Evolutionary conservation across 2,797 vertebrate species (phyloP).

Genomic region (Austrolebias charrua): DNA sequence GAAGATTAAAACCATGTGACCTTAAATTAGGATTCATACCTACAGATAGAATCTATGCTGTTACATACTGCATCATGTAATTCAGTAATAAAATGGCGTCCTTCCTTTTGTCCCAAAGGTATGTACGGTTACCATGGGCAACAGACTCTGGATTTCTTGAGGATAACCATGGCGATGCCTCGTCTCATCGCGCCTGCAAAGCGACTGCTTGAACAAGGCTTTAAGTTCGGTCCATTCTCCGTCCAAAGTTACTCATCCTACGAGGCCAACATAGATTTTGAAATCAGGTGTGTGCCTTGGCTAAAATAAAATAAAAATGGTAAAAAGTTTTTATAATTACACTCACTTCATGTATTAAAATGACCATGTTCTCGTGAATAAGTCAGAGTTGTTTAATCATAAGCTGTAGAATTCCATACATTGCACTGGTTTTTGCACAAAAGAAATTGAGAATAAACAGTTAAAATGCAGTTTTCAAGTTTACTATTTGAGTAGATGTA

Average conservation of each 20-base stretch:
- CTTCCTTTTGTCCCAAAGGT: slow-evolving; percentile 56
- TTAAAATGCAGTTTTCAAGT: not conserved
- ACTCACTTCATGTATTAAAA: not conserved
- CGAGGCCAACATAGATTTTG: slow-evolving; percentile 93
- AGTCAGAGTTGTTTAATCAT: not conserved
- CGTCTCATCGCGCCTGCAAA: slow-evolving; percentile 89
- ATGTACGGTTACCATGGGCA: slow-evolving; percentile 92
- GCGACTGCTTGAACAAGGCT: slow-evolving; percentile 87
- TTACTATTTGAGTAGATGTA: not conserved
- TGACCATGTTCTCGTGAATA: not conserved
- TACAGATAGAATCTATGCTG: not conserved
- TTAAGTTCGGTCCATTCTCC: slow-evolving; percentile 80
- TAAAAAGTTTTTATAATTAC: not conserved
- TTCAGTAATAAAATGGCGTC: not conserved
- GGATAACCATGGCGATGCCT: slow-evolving; percentile 88
- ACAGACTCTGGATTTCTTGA: slow-evolving; percentile 78
- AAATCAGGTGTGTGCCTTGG: slow-evolving; percentile 86
- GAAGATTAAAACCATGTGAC: too few relatives aligned
- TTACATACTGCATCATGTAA: not conserved
- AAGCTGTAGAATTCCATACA: not conserved
- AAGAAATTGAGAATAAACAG: too few relatives aligned
- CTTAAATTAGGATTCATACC: too few relatives aligned
- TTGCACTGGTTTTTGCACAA: not conserved
- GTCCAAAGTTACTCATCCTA: slow-evolving; percentile 79
- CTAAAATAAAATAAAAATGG: not conserved